Evolutionary conservation across 2,797 vertebrate genomes (phyloP), one percentile per base, ranked within the genome.

Genomic region (Sebastes flavidus): DNA sequence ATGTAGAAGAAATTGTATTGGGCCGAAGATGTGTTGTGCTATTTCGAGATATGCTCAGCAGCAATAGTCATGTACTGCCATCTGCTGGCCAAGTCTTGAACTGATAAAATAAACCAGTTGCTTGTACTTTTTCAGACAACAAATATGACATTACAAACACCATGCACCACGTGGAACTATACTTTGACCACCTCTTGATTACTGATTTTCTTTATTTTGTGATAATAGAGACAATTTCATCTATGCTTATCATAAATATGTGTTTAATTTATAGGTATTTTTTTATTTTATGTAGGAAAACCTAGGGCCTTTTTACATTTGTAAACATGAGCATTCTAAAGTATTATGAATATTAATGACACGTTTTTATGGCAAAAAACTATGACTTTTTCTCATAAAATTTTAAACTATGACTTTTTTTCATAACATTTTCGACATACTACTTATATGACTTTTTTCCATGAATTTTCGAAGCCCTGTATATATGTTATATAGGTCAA

Each of bases 51-150:
- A 18, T 67, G 16, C 18, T 4, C 55, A 61, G 54, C 16, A 77
- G 52, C 22, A 11, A 5, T 13, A 46, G 56, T 75, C 29, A 5
- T 24, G 2, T 29, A 80, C 59, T 82, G 78, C 61, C 86, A 84
- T 63, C 90, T 92, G 61, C 70, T 86, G 92, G 83, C 10, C 20
- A 30, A 8, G 10, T 8, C 0, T 14, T 29, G 46, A 78, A 74
- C 56, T 29, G 25, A 52, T 34, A 2, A 16, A 65, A 1, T 58
- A 2, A 75, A 65, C 3, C 2, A 30, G 54, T 6, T 46, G 1
- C 8, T 22, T 38, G n/a, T n/a, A 14, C 6, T 69, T 38, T n/a
- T 16, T 20, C 24, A 38, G 18, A 11, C 16, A 67, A 30, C 14
- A 82, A 18, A 56, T 55, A 30, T 66, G 12, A 29, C 36, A 59